Evolutionary conservation across 2,113 vertebrate genomes (phyloP), one percentile per base, ranked within the genome.

Genomic region (Phaetusa simplex): DNA sequence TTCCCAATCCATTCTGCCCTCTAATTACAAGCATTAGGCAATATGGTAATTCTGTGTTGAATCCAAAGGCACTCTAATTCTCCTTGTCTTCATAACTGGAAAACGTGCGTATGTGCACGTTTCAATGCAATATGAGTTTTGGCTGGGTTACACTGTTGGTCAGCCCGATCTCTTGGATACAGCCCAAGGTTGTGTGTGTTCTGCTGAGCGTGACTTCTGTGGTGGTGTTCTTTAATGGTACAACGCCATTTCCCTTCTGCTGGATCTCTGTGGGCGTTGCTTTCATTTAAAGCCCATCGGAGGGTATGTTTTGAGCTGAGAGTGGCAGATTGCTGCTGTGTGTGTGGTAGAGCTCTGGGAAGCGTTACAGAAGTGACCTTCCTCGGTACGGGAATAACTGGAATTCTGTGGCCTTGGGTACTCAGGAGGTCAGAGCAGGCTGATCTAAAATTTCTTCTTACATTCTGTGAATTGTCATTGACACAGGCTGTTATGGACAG

Each of bases 21-120:
- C 91, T 97, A 97, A 97, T 97, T 97, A 97, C 81, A 76, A 69
- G 78, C 78, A 29, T 96, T 95, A 91, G 73, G 91, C 86, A 95
- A 95, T 45, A 26, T 73, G 81, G 81, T 97, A 95, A 92, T 96
- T 88, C 90, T 26, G 34, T 55, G 86, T 38, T 94, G 94, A 67
- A 89, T 90, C 83, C 84, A 89, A 65, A 89, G 77, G 52, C 88
- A 61, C 93, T 89, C 56, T 79, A 69, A 79, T 84, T 74, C 77
- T 74, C 59, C 85, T 78, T 67, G 67, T 61, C 90, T 89, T 87
- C 70, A 27, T 40, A 72, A 87, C 86, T 90, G 86, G 64, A 88
- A 72, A 90, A 94, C 24, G 94, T 96, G 94, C 27, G 2, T 27
- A 3, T 11, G 27, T 30, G 82, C 94, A 96, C 23, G 61, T 77